Evolutionary conservation across 2,888 invertebrate genomes (phyloP), one percentile per base, ranked within the genome.

Genomic region (Drosophila anomalata): DNA sequence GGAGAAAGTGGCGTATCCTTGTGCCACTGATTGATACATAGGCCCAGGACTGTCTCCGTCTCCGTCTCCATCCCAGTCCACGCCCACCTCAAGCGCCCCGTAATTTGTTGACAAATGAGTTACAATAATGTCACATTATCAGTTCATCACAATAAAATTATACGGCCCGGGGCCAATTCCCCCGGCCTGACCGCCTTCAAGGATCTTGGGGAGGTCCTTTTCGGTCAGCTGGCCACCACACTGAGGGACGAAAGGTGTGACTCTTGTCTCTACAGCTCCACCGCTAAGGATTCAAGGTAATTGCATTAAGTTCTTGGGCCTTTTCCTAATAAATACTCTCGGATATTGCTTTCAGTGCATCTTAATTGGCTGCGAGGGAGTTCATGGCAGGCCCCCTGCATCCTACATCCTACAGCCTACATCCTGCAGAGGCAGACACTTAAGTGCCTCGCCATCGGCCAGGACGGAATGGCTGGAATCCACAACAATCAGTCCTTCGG

Each of bases 111-210:
- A 87, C 86, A 87, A 84, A 84, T 84, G 86, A 81, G 78, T 76
- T 74, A 75, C 86, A 82, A 87, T 87, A 84, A 84, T 87, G 83
- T 87, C 85, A 77, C 86, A 84, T 84, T 84, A 84, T 84, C 88
- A 87, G 83, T 84, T 87, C 88, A 84, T 84, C 83, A 86, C 86
- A 84, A 87, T 87, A 78, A 86, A 87, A 84, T 84, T 85, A 84
- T 77, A 85, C 82, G 82, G 76, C 59, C 71, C 59, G 29, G 42
- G 59, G 60, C 33, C 70, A 67, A 55, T 59, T 41, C 31, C 42
- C 26, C 29, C 29, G 8, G 2, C 29, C 26, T 22, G 62, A n/a
- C 47, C 58, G 42, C 44, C 51, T 26, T 14, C 41, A 17, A 58
- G 59, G 41, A 58, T 42, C 46, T 31, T 41, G 14, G 41, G 33